These are phyloP conservation scores for Pristionchus exspectatus DNA, from an alignment of 2,888 invertebrate genomes.

Conservation along the genomic window DNA sequence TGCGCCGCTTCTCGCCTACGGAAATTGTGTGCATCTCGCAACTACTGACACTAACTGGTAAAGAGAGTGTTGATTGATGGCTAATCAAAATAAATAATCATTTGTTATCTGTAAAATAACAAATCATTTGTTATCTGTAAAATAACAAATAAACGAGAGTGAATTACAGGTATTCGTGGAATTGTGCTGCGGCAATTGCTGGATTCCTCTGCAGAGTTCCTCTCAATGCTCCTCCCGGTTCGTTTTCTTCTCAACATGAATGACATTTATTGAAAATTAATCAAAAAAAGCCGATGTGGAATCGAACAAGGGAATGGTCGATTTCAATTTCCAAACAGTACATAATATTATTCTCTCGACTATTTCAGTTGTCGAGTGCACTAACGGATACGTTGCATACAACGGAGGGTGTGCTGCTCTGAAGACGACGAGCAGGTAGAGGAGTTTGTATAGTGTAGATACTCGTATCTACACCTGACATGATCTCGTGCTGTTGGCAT, in stretches of 20 bases:
- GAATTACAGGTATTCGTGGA: not conserved
- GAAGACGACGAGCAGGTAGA: not conserved
- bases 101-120: no score
- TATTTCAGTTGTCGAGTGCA: constrained; percentile 4
- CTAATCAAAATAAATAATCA: no score
- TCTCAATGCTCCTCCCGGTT: constrained; percentile 13
- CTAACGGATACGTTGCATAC: constrained; percentile 14
- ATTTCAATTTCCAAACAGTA: no score
- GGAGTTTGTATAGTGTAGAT: no score
- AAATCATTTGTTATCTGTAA: no score
- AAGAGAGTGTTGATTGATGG: not conserved
- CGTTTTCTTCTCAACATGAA: not conserved
- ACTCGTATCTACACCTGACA: no score
- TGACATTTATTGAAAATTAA: no score
- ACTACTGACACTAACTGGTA: not conserved
- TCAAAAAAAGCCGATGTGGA: no score
- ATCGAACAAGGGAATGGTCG: no score
- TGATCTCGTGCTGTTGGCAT: no score
- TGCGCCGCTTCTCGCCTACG: not conserved
- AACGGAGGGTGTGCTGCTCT: constrained; percentile 39
- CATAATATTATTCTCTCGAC: no score
- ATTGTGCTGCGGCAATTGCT: not conserved
- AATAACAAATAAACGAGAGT: no score
- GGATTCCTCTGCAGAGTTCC: constrained; percentile 14
- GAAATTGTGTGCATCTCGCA: constrained; percentile 22